These are phyloP conservation scores for Clinocottus analis DNA, from an alignment of 2,113 vertebrate species.

Conservation along the genomic window DNA sequence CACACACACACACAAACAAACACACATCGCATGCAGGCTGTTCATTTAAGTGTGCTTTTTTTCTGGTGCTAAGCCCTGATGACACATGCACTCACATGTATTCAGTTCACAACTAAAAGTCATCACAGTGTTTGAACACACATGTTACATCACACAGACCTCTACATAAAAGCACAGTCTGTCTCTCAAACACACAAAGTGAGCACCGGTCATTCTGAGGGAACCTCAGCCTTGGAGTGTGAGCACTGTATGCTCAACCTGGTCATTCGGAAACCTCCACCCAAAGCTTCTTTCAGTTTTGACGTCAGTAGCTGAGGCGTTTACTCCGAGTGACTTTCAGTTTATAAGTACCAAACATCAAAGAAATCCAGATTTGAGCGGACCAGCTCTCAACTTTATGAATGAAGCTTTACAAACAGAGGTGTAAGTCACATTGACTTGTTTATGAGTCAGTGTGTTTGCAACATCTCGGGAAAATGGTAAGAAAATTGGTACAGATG, in stretches of 20 bases:
- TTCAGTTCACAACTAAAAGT: slow-evolving; percentile 23
- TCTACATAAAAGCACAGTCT: background rate
- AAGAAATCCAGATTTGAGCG: slow-evolving; percentile 21
- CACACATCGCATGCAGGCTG: background rate
- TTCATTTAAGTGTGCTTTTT: slow-evolving; percentile 33
- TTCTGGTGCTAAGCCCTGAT: slow-evolving; percentile 8
- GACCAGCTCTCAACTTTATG: slow-evolving; percentile 9
- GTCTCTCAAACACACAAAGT: background rate
- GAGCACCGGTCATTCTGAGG: background rate
- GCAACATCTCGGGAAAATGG: background rate
- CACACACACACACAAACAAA: slow-evolving; percentile 2
- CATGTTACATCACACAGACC: background rate
- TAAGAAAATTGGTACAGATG: too few relatives aligned
- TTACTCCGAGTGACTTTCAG: slow-evolving; percentile 19
- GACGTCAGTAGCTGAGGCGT: slow-evolving; percentile 12
- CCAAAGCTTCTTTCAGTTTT: slow-evolving; percentile 29
- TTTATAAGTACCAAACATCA: slow-evolving; percentile 11
- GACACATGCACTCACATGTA: background rate
- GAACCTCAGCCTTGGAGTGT: slow-evolving; percentile 12
- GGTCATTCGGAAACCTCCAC: slow-evolving; percentile 26
- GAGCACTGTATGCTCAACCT: slow-evolving; percentile 12
- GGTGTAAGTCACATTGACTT: slow-evolving; percentile 7
- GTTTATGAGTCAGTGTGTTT: slow-evolving; percentile 14
- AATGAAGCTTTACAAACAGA: background rate
- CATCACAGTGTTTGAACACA: background rate